These are phyloP conservation scores for Pinna nobilis DNA, from an alignment of 1,140 invertebrate genomes.

Conservation along the genomic window DNA sequence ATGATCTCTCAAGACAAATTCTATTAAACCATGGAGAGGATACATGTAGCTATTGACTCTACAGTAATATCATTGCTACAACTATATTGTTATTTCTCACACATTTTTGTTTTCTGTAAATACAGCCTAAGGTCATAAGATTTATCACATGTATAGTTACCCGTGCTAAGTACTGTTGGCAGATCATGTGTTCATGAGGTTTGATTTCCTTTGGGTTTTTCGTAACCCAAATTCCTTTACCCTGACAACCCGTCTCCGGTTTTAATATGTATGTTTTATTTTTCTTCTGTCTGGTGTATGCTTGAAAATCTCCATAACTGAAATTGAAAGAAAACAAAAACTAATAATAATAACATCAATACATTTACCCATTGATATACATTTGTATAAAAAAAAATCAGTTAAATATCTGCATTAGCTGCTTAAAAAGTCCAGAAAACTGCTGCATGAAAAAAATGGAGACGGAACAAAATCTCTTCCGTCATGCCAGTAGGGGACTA, in stretches of 20 bases:
- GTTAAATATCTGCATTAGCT: no score
- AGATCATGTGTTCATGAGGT: conserved; percentile 86
- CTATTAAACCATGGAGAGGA: no score
- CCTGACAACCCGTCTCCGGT: conserved; percentile 90
- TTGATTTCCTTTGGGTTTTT: conserved; percentile 87
- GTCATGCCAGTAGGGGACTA: background rate
- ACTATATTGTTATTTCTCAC: no score
- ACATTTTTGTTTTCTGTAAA: no score
- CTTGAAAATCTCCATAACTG: conserved; percentile 74
- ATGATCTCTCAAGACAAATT: no score
- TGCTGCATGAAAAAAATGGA: no score
- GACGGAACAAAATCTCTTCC: background rate
- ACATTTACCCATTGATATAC: no score
- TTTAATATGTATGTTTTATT: conserved; percentile 91
- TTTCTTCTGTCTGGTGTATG: conserved; percentile 75
- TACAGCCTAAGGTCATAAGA: no score
- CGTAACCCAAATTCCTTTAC: conserved; percentile 89
- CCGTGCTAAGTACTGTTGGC: conserved; percentile 85
- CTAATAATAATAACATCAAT: conserved; percentile 1
- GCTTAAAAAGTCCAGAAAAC: no score
- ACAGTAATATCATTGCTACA: no score
- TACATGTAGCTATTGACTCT: no score
- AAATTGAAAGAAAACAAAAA: conserved; percentile 14
- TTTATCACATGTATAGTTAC: conserved; percentile 64
- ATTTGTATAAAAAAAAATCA: no score